phyloP scores from a whole-genome alignment of 2,797 vertebrate genomes.

The Clarias platycephalus region DNA sequence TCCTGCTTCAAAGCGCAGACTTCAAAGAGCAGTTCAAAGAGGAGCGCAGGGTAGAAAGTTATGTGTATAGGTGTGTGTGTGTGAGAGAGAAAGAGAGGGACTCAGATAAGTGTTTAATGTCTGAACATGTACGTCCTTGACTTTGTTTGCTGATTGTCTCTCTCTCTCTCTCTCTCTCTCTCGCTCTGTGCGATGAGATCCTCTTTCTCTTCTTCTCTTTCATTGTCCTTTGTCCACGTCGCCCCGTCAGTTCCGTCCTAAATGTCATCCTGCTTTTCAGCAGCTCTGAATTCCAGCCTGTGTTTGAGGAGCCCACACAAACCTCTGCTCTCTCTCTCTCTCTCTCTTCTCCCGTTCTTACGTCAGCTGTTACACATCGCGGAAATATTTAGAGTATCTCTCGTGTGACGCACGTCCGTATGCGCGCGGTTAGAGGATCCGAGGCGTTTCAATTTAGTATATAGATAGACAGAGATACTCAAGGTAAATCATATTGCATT shows the following conservation, averaged over 20 bases:
- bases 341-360: not conserved
- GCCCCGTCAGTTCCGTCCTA: not conserved
- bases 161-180: not conserved
- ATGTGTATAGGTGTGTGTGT: conserved; percentile 5
- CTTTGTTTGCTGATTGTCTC: conserved; percentile 8
- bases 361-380: not conserved
- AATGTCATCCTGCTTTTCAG: not conserved
- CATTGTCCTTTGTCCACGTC: conserved; percentile 17
- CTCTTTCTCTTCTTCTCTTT: conserved; percentile 14
- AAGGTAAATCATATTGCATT: too few species aligned
- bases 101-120: not conserved
- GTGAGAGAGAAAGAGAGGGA: not conserved
- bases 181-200: not conserved
- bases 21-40: conserved; percentile 23
- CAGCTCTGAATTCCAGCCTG: conserved; percentile 8
- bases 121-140: conserved; percentile 12
- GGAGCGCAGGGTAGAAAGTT: not conserved
- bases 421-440: too few species aligned
- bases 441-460: too few species aligned
- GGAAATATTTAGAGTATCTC: not conserved
- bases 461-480: too few species aligned
- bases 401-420: not conserved
- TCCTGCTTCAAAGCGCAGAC: conserved; percentile 5
- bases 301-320: conserved; percentile 6
- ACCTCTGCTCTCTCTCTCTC: not conserved